Evolutionary conservation across 2,797 vertebrate genomes (phyloP).

Genomic region (Galaxias olidus): DNA sequence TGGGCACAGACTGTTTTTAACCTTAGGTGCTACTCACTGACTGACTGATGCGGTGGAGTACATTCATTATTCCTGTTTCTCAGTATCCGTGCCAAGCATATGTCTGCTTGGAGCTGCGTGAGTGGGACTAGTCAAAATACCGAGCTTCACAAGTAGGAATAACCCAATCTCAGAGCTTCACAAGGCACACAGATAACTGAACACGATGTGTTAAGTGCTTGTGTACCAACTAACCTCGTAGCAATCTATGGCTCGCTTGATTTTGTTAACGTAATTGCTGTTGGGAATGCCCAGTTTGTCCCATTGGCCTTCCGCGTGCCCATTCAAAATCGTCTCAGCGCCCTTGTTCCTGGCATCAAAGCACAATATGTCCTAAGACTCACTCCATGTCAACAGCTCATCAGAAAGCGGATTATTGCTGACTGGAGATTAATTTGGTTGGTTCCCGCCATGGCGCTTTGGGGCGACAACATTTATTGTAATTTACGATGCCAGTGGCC

Average conservation of each 20-base stretch:
- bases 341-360: slow-evolving; percentile 61
- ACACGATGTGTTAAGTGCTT: neutral
- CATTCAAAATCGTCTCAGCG: slow-evolving; percentile 64
- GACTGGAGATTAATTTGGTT: slow-evolving; percentile 69
- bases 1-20: slow-evolving; percentile 17
- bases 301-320: slow-evolving; percentile 52
- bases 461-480: slow-evolving; percentile 71
- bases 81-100: slow-evolving; percentile 38
- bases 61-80: slow-evolving; percentile 13
- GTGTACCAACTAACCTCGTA: slow-evolving; percentile 29
- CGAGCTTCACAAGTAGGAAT: slow-evolving; percentile 22
- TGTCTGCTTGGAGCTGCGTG: slow-evolving; percentile 29
- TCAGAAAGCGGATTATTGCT: slow-evolving; percentile 72
- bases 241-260: slow-evolving; percentile 42
- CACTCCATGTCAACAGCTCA: slow-evolving; percentile 67
- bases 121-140: slow-evolving; percentile 12
- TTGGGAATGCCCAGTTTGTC: slow-evolving; percentile 45
- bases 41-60: slow-evolving; percentile 42
- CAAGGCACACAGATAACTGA: slow-evolving; percentile 15
- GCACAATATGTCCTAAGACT: slow-evolving; percentile 64
- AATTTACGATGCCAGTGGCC: slow-evolving; percentile 69
- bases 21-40: slow-evolving; percentile 49
- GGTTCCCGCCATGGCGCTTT: slow-evolving; percentile 56
- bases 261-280: slow-evolving; percentile 55
- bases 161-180: slow-evolving; percentile 25